Conservation (phyloP, 2,113 vertebrate species). For the Stigmatopora nigra region DNA sequence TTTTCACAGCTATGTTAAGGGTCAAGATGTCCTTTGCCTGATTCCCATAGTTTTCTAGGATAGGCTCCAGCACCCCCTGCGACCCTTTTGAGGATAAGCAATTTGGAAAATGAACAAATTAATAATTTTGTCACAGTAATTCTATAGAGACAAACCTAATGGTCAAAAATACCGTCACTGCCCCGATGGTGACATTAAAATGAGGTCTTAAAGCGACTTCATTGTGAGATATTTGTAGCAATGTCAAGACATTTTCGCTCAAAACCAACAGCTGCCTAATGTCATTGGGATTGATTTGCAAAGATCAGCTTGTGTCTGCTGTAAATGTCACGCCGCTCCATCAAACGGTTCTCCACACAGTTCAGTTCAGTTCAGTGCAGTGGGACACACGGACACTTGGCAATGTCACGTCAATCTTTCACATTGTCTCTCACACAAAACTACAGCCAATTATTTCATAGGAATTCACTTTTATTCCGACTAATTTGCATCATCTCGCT, state of each 20-base stretch:
- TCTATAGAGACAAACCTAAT: neutral
- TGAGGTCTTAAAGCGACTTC: neutral
- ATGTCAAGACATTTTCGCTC: conserved; percentile 4
- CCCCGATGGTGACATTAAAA: neutral
- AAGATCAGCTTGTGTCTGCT: neutral
- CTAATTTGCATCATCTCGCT: neutral
- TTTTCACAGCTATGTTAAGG: neutral
- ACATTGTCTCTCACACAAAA: neutral
- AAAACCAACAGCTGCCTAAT: conserved; percentile 4
- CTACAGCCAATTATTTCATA: neutral
- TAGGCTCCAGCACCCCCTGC: too few relatives aligned
- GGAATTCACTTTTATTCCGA: neutral
- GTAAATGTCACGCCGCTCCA: conserved; percentile 7
- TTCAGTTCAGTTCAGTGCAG: neutral
- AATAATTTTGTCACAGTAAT: neutral
- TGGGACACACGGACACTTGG: neutral
- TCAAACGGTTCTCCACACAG: neutral
- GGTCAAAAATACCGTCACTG: neutral
- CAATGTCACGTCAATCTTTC: conserved; percentile 8
- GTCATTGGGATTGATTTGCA: conserved; percentile 3
- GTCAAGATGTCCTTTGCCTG: too few relatives aligned
- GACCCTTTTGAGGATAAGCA: too few relatives aligned
- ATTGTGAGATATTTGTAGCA: neutral
- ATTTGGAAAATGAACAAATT: too few relatives aligned
- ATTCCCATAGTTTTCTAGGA: too few relatives aligned